Evolutionary conservation across 2,797 vertebrate species (phyloP), one percentile per base, ranked within the genome.

Genomic region (Gambelia wislizenii): DNA sequence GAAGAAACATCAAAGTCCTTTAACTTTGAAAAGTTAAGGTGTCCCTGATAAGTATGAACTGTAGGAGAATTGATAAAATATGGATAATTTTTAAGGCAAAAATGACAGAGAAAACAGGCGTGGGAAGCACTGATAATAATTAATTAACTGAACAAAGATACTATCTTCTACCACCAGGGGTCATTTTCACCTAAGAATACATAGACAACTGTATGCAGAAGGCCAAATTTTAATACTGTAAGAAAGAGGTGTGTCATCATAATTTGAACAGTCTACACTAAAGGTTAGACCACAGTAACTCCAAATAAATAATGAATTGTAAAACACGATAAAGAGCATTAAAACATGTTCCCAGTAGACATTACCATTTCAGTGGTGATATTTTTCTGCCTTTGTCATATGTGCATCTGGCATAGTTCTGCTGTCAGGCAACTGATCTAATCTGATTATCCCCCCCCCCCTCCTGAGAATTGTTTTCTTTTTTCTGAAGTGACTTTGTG

Each of bases 141-240:
- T 89, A 22, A 88, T 92, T 81, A 88, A 91, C 78, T 87, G 70
- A 92, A 89, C 54, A 92, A 77, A 92, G 5, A 2, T 91, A 83
- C 64, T 90, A 64, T 77, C 85, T 94, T 92, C 90, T 39, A 91
- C 91, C 91, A 96, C 82, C 89, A 95, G 94, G 94, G 89, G 92
- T 96, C 70, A 94, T 95, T 95, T 95, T 89, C 82, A 93, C 54
- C 84, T 72, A 89, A 87, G 72, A 92, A 93, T 92, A 84, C 90
- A 2, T 81, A 87, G 88, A 27, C 67, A 6, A 69, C 6, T 83
- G 89, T 33, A 54, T 84, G n/a, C 16, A 87, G 93, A 90, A 52
- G 1, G n/a, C 39, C 72, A 72, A 36, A 27, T 90, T 89, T 84
- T 87, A 69, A 6, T n/a, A 80, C 64, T 49, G 89, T 94, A 27